Conservation (phyloP, 2,113 vertebrate genomes). For the Apistogramma diplotaenia region DNA sequence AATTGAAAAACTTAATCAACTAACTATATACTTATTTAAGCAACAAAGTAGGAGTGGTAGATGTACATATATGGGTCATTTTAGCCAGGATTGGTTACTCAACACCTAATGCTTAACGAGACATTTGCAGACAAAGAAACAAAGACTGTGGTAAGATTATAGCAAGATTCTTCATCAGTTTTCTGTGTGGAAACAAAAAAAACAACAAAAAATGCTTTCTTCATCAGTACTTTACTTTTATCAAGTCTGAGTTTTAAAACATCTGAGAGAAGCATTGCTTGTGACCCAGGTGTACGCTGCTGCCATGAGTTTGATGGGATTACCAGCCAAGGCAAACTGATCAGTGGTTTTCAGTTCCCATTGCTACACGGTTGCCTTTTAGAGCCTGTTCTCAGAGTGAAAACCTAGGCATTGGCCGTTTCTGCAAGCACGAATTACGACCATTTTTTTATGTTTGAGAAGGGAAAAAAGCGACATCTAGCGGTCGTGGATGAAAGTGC, state of each 20-base stretch:
- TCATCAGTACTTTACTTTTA: background rate
- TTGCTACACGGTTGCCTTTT: fast-evolving
- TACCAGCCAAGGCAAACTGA: background rate
- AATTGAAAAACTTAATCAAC: too few species aligned
- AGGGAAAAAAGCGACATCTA: too few species aligned
- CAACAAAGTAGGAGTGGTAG: too few species aligned
- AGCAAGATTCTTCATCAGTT: too few species aligned
- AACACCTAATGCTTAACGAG: background rate
- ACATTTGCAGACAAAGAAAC: background rate
- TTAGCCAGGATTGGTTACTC: background rate
- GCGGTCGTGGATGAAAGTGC: too few species aligned
- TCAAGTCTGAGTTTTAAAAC: background rate
- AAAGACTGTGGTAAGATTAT: background rate
- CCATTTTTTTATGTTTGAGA: too few species aligned
- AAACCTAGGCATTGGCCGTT: too few species aligned
- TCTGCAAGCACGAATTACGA: too few species aligned
- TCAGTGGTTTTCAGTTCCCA: background rate
- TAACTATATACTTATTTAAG: too few species aligned
- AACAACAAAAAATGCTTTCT: background rate
- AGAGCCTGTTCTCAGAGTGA: too few species aligned
- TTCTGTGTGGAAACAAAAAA: background rate
- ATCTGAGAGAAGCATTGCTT: background rate
- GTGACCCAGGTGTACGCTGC: background rate
- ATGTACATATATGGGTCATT: too few species aligned
- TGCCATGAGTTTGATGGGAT: background rate